phyloP scores from a whole-genome alignment of 2,888 invertebrate genomes.

The Pristionchus arcanus region DNA sequence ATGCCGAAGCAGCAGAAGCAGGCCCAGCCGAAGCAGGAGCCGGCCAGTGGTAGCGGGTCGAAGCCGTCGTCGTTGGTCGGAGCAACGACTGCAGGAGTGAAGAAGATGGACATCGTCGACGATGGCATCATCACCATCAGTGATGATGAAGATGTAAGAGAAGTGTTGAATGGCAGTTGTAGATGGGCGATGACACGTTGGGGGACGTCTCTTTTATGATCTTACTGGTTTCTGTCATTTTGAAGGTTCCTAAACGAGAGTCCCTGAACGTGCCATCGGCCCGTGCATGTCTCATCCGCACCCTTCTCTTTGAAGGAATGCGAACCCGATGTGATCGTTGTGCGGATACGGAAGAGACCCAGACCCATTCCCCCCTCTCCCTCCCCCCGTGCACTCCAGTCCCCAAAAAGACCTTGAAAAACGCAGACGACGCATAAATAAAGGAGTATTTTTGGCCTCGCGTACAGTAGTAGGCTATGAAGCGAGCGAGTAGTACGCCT shows the following conservation, averaged over 20 bases:
- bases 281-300: background rate
- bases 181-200: no score
- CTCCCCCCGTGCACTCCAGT: background rate
- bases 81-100: background rate
- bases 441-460: constrained; percentile 21
- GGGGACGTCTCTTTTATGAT: no score
- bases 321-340: constrained; percentile 5
- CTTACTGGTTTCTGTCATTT: no score
- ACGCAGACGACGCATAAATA: background rate
- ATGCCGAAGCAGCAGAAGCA: constrained; percentile 49
- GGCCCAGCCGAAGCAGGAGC: constrained; percentile 60
- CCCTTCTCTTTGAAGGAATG: background rate
- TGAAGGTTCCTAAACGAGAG: no score
- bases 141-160: constrained; percentile 40
- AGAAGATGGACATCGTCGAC: background rate
- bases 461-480: background rate
- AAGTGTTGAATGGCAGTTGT: background rate
- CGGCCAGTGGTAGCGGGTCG: constrained; percentile 45
- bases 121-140: constrained; percentile 48
- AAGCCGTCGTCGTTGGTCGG: background rate
- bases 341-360: background rate
- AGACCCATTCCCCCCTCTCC: background rate
- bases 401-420: constrained; percentile 2
- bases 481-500: background rate
- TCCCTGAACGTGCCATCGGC: no score